Evolutionary conservation across 2,888 invertebrate genomes (phyloP), one percentile per base, ranked within the genome.

Genomic region (Myopa testacea): DNA sequence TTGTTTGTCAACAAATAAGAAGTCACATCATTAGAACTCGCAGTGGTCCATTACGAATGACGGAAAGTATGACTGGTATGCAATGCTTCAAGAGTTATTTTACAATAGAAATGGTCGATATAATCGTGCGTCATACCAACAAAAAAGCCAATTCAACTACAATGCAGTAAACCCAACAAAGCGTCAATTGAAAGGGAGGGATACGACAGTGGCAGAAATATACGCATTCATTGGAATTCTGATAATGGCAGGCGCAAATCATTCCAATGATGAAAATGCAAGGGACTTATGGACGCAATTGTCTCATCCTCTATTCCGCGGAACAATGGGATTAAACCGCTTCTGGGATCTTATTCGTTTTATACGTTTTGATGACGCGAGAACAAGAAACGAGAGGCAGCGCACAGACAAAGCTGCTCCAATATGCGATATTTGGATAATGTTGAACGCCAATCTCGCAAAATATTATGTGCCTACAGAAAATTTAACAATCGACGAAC

Each of bases 401-500:
- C 65, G 82, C 78, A 69, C 75, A 26, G 84, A 86, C 76, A 85
- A 85, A 81, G 83, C 84, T 58, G 85, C 85, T 26, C 78, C 81
- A 45, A 81, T 81, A 58, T 67, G 78, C 16, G 80, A 81, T 74
- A 62, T 81, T 19, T 86, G 84, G 84, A 81, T 78, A 80, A 85
- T 85, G 84, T 72, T 86, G 26, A 86, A 85, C 81, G 76, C 79
- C 62, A 86, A 86, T 82, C 80, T 85, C 63, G 45, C 73, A 38
- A 80, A 82, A 77, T 45, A 78, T 40, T 86, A 85, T 79, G 81
- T 81, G 63, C 83, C 85, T 77, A 81, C 80, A 55, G 84, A 80
- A 75, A 77, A 81, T 78, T 63, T 85, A 52, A 86, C 85, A 58
- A 80, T 85, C 40, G 85, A 86, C 72, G 85, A 85, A 74, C 84